Evolutionary conservation across 2,888 invertebrate species (phyloP).

Genomic region (Pollenia amentaria): DNA sequence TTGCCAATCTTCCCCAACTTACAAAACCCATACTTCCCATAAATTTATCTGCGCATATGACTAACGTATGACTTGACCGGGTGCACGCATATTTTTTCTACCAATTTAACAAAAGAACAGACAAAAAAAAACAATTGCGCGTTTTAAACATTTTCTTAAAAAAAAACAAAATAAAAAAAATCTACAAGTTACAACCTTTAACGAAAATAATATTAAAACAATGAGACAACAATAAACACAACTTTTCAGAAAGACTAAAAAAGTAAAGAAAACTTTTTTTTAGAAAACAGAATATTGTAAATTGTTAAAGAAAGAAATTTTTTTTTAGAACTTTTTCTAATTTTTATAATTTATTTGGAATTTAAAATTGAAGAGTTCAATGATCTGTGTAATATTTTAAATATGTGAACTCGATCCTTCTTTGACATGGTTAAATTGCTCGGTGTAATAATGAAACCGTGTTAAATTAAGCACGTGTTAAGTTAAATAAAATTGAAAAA

Average conservation of each 20-base stretch:
- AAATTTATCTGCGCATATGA: slow-evolving; percentile 66
- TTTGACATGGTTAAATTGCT: too few relatives aligned
- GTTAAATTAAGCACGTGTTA: too few relatives aligned
- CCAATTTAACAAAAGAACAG: slow-evolving; percentile 61
- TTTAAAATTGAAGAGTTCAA: too few relatives aligned
- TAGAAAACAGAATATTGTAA: background rate
- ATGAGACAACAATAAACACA: slow-evolving; percentile 69
- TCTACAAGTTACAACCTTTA: slow-evolving; percentile 61
- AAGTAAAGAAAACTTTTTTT: background rate
- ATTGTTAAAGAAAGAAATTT: background rate
- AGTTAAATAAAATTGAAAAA: too few relatives aligned
- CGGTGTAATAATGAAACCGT: too few relatives aligned
- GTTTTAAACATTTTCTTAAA: slow-evolving; percentile 50
- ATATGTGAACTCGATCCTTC: too few relatives aligned
- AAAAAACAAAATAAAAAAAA: slow-evolving; percentile 41
- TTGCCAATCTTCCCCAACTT: slow-evolving; percentile 34
- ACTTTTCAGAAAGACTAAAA: slow-evolving; percentile 38
- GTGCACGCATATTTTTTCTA: slow-evolving; percentile 71
- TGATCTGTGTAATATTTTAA: too few relatives aligned
- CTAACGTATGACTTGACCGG: slow-evolving; percentile 73
- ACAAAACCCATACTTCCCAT: slow-evolving; percentile 44
- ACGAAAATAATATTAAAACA: slow-evolving; percentile 65
- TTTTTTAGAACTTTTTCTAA: background rate
- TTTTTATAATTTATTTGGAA: too few relatives aligned
- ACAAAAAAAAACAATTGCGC: slow-evolving; percentile 40